Evolutionary conservation across 2,113 vertebrate species (phyloP).

Genomic region (Boleophthalmus pectinirostris): DNA sequence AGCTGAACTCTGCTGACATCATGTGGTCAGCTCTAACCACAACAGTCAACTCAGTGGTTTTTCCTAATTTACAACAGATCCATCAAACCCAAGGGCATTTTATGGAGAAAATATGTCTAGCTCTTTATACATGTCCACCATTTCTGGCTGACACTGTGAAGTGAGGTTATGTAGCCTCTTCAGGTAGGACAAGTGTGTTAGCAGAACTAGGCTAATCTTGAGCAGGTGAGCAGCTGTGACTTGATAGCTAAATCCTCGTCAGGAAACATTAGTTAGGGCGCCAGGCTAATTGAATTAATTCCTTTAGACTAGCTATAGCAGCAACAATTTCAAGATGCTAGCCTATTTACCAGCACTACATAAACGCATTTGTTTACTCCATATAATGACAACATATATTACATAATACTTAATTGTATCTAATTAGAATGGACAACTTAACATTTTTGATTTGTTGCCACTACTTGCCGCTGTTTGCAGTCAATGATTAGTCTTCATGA

Average conservation of each 20-base stretch:
- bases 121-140: no score
- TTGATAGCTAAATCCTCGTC: constrained; percentile 70
- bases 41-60: constrained; percentile 7
- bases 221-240: constrained; percentile 44
- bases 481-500: constrained; percentile 35
- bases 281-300: constrained; percentile 51
- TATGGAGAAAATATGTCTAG: no score
- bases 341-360: neutral
- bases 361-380: neutral
- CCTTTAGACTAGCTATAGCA: constrained; percentile 13
- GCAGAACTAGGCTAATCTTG: constrained; percentile 64
- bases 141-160: neutral
- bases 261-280: constrained; percentile 50
- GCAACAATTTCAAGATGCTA: neutral
- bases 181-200: constrained; percentile 28
- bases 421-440: neutral
- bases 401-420: neutral
- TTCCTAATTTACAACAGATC: neutral
- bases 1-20: constrained; percentile 57
- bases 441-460: neutral
- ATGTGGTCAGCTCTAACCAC: constrained; percentile 34
- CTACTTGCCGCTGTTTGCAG: neutral
- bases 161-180: neutral
- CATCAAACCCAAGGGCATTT: neutral
- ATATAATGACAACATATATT: neutral